Percentiles rank a stretch among this genome's conserved stretches.
Conservation (phyloP, 2,113 vertebrate species). For the Parus major region DNA sequence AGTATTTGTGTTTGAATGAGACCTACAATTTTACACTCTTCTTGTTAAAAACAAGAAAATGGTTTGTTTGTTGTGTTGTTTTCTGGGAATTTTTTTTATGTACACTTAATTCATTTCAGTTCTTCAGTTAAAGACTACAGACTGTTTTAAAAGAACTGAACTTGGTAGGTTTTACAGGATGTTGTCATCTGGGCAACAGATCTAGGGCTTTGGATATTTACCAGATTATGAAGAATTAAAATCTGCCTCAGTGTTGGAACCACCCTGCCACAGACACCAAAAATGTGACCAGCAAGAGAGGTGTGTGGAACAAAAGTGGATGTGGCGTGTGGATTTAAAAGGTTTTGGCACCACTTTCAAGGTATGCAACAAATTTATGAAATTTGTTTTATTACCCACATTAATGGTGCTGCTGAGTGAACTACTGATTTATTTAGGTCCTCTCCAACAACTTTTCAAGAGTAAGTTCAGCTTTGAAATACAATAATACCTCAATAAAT, state of each 20-base stretch:
- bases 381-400: constrained; percentile 35
- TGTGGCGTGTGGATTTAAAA: constrained; percentile 3
- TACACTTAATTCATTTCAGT: not conserved
- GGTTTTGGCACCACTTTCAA: constrained; percentile 9
- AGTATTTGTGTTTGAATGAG: not conserved
- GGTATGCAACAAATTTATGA: not conserved
- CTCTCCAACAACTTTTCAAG: constrained; percentile 10
- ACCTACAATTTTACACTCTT: not conserved
- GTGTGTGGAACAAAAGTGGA: not conserved
- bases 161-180: not conserved
- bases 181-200: constrained; percentile 30
- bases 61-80: not conserved
- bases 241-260: not conserved
- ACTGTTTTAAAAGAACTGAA: not conserved
- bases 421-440: constrained; percentile 37
- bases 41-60: not conserved
- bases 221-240: not conserved
- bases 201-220: not conserved
- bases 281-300: not conserved
- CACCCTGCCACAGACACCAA: not conserved
- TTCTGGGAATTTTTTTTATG: not conserved
- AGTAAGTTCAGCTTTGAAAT: constrained; percentile 17
- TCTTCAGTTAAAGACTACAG: not conserved
- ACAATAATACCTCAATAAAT: constrained; percentile 29
- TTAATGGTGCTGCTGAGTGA: constrained; percentile 20